Evolutionary conservation across 2,797 vertebrate genomes (phyloP).

Genomic region (Triplophysa yarkandensis): DNA sequence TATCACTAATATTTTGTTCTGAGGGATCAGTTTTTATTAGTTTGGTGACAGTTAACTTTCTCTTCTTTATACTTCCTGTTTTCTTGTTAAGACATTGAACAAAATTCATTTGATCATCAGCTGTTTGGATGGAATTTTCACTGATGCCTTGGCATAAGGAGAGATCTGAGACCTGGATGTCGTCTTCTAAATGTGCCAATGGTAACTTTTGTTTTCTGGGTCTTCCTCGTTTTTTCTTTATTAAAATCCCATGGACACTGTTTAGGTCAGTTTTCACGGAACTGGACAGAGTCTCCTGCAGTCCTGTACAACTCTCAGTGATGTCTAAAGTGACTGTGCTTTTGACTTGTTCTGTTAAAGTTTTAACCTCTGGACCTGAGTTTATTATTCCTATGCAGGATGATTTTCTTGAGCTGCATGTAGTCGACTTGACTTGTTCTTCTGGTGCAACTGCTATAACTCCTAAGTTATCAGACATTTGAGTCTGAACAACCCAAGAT

Average conservation of each 20-base stretch:
- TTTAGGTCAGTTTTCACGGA: neutral
- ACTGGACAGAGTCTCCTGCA: neutral
- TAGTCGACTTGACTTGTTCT: neutral
- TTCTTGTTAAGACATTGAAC: neutral
- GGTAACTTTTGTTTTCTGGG: constrained; percentile 1
- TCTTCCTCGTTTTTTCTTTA: neutral
- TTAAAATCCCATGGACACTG: neutral
- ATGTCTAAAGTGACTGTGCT: neutral
- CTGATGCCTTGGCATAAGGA: neutral
- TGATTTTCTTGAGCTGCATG: constrained; percentile 32
- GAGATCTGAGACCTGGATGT: neutral
- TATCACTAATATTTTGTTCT: constrained; percentile 11
- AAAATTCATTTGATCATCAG: neutral
- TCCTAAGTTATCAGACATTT: neutral
- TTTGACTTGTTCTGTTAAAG: neutral
- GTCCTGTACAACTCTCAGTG: constrained; percentile 17
- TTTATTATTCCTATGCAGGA: constrained; percentile 4
- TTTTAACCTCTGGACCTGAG: neutral
- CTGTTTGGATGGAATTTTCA: neutral
- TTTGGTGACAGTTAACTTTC: neutral
- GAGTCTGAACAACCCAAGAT: constrained; percentile 5
- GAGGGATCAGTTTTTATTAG: neutral
- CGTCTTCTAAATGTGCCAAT: neutral
- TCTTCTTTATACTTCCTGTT: neutral
- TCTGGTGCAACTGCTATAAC: neutral